phyloP scores from a whole-genome alignment of 2,113 vertebrate species.

The Cacatua alba region DNA sequence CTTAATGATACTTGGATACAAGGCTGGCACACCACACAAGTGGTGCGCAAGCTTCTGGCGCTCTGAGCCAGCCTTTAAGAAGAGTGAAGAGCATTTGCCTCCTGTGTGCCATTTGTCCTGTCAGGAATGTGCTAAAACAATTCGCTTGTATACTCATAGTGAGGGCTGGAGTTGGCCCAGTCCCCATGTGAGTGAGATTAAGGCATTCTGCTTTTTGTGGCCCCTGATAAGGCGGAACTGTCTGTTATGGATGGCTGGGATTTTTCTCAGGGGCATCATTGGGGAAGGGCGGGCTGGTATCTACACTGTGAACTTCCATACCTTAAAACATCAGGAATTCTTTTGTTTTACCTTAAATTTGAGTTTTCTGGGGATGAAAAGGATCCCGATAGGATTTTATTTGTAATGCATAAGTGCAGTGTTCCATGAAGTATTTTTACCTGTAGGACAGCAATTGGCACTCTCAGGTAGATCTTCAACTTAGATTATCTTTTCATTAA shows the following conservation, averaged over 20 bases:
- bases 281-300: not conserved
- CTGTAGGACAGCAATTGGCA: not conserved
- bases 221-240: not conserved
- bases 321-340: not conserved
- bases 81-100: not conserved
- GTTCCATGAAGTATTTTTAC: not conserved
- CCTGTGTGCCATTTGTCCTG: not conserved
- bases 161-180: not conserved
- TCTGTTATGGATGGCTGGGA: not conserved
- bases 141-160: not conserved
- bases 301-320: not conserved
- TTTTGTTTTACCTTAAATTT: not conserved
- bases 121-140: constrained; percentile 25
- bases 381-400: not conserved
- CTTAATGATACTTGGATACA: not conserved
- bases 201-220: not conserved
- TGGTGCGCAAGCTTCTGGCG: not conserved
- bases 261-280: not conserved
- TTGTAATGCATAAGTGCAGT: not conserved
- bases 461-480: not conserved
- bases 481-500: not conserved
- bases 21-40: not conserved
- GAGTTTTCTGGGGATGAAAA: not conserved
- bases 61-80: not conserved
- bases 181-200: not conserved